phyloP scores from a whole-genome alignment of 1,140 invertebrate genomes.

The Colletes latitarsis region DNA sequence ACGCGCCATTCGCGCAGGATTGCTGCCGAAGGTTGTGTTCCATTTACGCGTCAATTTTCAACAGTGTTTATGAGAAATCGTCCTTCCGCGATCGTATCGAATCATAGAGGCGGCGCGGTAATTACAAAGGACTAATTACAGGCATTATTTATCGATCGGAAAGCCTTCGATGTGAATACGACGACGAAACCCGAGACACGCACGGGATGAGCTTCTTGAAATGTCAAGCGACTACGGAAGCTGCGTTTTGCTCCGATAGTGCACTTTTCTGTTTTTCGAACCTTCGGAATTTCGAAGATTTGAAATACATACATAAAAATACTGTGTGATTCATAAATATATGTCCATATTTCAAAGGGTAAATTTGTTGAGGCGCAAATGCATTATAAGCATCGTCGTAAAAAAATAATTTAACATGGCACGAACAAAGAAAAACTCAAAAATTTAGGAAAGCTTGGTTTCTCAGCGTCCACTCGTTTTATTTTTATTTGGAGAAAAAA shows the following conservation, averaged over 20 bases:
- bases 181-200: not conserved
- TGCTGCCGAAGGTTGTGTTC: conserved; percentile 12
- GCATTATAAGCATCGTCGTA: too few relatives aligned
- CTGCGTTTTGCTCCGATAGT: not conserved
- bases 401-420: too few relatives aligned
- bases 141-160: conserved; percentile 29
- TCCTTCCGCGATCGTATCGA: conserved; percentile 29
- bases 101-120: conserved; percentile 21
- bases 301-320: too few relatives aligned
- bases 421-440: too few relatives aligned
- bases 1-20: conserved; percentile 2
- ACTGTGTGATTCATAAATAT: too few relatives aligned
- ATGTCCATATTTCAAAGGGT: too few relatives aligned
- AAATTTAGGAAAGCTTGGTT: too few relatives aligned
- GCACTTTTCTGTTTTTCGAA: not conserved
- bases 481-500: too few relatives aligned
- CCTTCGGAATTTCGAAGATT: too few relatives aligned
- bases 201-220: conserved; percentile 11
- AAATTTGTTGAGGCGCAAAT: too few relatives aligned
- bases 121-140: conserved; percentile 37
- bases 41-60: conserved; percentile 22
- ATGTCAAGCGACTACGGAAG: conserved; percentile 31
- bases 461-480: too few relatives aligned
- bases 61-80: conserved; percentile 21
- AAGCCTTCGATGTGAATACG: conserved; percentile 1